Percentiles rank a stretch among this genome's conserved stretches.
Evolutionary conservation across 2,113 vertebrate genomes (phyloP).

Genomic region (Phrynocephalus versicolor): DNA sequence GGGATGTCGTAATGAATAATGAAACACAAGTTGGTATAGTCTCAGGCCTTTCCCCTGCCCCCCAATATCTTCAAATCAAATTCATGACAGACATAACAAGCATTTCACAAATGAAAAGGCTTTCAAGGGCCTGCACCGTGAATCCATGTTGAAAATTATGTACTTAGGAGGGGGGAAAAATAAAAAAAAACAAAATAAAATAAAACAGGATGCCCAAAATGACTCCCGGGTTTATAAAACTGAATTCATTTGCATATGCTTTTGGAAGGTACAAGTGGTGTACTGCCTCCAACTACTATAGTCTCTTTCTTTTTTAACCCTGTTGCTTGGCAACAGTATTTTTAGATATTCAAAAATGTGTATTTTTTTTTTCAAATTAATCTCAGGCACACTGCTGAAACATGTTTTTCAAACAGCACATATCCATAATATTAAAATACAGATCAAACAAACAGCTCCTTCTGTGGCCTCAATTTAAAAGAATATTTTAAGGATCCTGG

Average conservation of each 20-base stretch:
- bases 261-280: conserved; percentile 34
- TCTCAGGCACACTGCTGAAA: conserved; percentile 47
- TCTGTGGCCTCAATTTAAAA: conserved; percentile 16
- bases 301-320: conserved; percentile 57
- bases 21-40: conserved; percentile 54
- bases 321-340: conserved; percentile 60
- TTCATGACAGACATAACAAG: conserved; percentile 34
- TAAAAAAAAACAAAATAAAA: not conserved
- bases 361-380: conserved; percentile 61
- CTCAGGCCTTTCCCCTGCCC: conserved; percentile 56
- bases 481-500: conserved; percentile 25
- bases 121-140: conserved; percentile 42
- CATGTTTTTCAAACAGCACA: conserved; percentile 44
- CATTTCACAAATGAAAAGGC: conserved; percentile 29
- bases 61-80: conserved; percentile 49
- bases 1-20: conserved; percentile 64
- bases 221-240: conserved; percentile 32
- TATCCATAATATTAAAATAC: conserved; percentile 43
- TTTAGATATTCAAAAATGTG: conserved; percentile 60
- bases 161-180: conserved; percentile 34
- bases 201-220: conserved; percentile 17
- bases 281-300: conserved; percentile 40
- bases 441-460: conserved; percentile 39
- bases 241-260: conserved; percentile 44
- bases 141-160: conserved; percentile 38